A percentile compares a stretch with the other conserved stretches of the same genome.
phyloP scores from a whole-genome alignment of 2,113 vertebrate species.

The Urocitellus parryii region DNA sequence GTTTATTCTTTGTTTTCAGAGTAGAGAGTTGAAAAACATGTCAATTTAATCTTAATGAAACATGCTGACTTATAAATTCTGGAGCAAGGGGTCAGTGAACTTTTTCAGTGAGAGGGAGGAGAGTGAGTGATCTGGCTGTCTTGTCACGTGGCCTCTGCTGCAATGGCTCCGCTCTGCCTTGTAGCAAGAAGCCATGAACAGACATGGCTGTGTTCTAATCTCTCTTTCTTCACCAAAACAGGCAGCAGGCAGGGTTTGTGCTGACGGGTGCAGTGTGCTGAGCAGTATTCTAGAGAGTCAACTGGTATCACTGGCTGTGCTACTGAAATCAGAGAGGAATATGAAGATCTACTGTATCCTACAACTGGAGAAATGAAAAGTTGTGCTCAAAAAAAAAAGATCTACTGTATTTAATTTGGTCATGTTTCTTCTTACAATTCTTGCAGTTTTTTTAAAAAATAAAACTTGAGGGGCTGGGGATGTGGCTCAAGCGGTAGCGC shows the following conservation, averaged over 20 bases:
- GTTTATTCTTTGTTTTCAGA: slow-evolving; percentile 40
- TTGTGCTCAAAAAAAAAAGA: too few species aligned
- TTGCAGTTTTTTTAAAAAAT: not conserved
- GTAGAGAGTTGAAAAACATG: slow-evolving; percentile 15
- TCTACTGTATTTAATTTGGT: not conserved
- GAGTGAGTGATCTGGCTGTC: not conserved
- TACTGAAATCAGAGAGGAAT: not conserved
- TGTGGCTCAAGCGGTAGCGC: too few species aligned
- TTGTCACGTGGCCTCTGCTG: not conserved
- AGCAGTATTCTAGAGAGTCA: not conserved
- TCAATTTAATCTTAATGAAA: slow-evolving; percentile 27
- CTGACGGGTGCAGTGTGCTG: not conserved
- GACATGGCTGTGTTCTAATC: not conserved
- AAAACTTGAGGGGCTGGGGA: not conserved
- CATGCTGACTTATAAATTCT: not conserved
- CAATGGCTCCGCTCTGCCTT: not conserved
- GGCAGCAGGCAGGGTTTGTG: not conserved
- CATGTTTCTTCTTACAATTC: not conserved
- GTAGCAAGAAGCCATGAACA: not conserved
- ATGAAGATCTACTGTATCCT: not conserved
- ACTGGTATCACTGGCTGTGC: not conserved
- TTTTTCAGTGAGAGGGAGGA: not conserved
- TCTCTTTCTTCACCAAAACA: not conserved
- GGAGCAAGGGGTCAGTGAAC: not conserved
- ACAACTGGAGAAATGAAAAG: too few species aligned